Conservation (phyloP, 2,113 vertebrate species). For the Willisornis vidua region DNA sequence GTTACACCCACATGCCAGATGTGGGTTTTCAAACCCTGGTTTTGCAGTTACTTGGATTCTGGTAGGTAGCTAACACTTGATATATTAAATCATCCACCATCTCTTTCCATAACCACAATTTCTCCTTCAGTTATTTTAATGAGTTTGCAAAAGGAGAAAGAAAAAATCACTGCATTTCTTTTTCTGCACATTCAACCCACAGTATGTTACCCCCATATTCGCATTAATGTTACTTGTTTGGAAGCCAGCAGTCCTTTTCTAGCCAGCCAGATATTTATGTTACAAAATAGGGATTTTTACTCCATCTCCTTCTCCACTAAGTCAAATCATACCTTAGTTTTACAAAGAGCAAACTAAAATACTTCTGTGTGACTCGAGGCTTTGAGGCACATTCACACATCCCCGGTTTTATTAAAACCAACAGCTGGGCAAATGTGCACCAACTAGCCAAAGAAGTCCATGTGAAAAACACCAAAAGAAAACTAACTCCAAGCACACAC, state of each 20-base stretch:
- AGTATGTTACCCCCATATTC: not conserved
- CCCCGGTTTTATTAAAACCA: not conserved
- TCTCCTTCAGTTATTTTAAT: not conserved
- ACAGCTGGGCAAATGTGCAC: not conserved
- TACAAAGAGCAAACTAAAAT: not conserved
- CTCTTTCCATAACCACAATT: not conserved
- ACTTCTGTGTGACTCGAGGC: not conserved
- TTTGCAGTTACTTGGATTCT: not conserved
- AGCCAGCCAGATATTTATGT: not conserved
- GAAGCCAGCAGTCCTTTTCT: not conserved
- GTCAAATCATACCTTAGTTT: not conserved
- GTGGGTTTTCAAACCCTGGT: conserved; percentile 37
- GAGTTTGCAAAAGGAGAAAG: not conserved
- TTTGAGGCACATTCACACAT: not conserved
- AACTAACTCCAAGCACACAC: not conserved
- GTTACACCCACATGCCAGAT: conserved; percentile 55
- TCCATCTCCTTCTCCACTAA: not conserved
- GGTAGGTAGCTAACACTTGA: not conserved
- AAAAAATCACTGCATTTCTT: not conserved
- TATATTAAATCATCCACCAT: not conserved
- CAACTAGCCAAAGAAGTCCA: not conserved
- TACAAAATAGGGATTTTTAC: not conserved
- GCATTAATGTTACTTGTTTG: not conserved
- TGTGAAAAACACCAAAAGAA: not conserved
- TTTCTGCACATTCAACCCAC: not conserved